phyloP scores from a whole-genome alignment of 2,797 vertebrate genomes.

The Erethizon dorsatum region DNA sequence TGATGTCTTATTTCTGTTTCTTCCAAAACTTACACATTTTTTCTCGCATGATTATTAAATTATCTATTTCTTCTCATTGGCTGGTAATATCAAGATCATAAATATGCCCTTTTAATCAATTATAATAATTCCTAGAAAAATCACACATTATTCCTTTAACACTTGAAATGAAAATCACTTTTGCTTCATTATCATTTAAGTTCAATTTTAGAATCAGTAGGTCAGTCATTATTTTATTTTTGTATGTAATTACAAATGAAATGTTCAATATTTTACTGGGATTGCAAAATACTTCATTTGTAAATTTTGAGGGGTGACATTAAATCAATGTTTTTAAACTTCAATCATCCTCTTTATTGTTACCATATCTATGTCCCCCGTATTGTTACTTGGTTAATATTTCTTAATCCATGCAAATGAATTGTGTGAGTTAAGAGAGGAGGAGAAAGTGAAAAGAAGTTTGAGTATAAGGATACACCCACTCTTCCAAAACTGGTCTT shows the following conservation, averaged over 20 bases:
- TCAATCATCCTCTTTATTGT: neutral
- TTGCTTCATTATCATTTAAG: neutral
- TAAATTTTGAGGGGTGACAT: neutral
- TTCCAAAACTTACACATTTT: neutral
- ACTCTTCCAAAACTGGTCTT: neutral
- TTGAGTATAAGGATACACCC: neutral
- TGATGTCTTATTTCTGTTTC: conserved; percentile 13
- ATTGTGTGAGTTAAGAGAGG: neutral
- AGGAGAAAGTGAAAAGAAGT: neutral
- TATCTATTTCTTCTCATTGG: neutral
- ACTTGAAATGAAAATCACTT: neutral
- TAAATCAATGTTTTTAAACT: neutral
- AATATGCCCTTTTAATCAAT: neutral
- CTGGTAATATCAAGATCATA: neutral
- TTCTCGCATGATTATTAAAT: neutral
- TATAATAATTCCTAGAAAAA: conserved; percentile 22
- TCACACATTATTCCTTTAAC: conserved; percentile 14
- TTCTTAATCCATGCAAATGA: neutral
- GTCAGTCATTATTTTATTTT: neutral
- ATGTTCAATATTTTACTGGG: neutral
- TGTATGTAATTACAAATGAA: neutral
- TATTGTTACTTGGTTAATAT: neutral
- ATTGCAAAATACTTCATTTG: neutral
- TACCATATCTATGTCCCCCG: neutral
- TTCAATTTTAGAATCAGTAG: conserved; percentile 26